Conservation (phyloP, 2,888 invertebrate genomes). For the Patella pellucida region DNA sequence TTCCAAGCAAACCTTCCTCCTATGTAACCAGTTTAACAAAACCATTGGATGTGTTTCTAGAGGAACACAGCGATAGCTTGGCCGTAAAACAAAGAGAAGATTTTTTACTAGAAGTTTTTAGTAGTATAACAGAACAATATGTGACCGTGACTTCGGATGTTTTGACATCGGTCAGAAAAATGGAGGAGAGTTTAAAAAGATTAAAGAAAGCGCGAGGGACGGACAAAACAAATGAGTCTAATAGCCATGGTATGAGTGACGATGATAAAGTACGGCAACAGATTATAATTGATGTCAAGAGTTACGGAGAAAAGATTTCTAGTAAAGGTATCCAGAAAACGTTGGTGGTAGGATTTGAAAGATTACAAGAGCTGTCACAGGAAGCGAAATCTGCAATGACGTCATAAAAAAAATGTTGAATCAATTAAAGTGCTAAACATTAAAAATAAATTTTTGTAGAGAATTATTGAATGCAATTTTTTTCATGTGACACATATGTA, state of each 20-base stretch:
- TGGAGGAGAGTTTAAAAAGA: slow-evolving; percentile 92
- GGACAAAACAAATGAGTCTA: slow-evolving; percentile 71
- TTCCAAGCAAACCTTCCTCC: slow-evolving; percentile 65
- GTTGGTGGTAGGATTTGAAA: slow-evolving; percentile 43
- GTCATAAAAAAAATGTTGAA: slow-evolving; percentile 19
- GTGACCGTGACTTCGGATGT: slow-evolving; percentile 83
- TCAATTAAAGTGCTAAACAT: neutral
- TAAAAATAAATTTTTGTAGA: no score
- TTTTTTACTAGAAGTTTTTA: slow-evolving; percentile 50
- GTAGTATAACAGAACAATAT: slow-evolving; percentile 54
- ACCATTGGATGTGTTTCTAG: slow-evolving; percentile 60
- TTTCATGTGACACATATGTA: no score
- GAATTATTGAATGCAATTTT: no score
- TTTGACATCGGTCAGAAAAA: slow-evolving; percentile 91
- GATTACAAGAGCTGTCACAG: slow-evolving; percentile 47
- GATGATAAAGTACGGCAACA: slow-evolving; percentile 95
- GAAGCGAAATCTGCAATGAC: slow-evolving; percentile 59
- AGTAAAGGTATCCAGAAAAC: slow-evolving; percentile 47
- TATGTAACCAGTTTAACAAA: slow-evolving; percentile 58
- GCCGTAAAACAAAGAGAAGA: slow-evolving; percentile 42
- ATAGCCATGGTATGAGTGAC: slow-evolving; percentile 79
- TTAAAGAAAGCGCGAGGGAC: slow-evolving; percentile 85
- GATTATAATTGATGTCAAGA: slow-evolving; percentile 86
- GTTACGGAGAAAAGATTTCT: slow-evolving; percentile 76
- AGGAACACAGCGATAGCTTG: slow-evolving; percentile 53